phyloP scores from a whole-genome alignment of 1,140 invertebrate genomes.

The Drosophila pandora region DNA sequence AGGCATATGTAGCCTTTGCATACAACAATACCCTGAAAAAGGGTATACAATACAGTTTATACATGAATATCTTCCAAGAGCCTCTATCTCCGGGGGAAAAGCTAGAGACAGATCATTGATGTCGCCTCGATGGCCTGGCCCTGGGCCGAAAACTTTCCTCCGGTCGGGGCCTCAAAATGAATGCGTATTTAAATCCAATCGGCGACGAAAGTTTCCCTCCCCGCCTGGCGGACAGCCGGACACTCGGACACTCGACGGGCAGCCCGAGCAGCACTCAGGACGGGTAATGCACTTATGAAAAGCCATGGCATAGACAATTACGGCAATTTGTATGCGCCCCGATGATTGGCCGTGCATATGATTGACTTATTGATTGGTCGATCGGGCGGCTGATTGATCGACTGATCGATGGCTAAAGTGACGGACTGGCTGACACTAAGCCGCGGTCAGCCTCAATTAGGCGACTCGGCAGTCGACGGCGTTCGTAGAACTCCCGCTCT shows the following conservation, averaged over 20 bases:
- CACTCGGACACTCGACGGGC: too few relatives aligned
- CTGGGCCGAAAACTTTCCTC: constrained; percentile 56
- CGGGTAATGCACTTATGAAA: constrained; percentile 60
- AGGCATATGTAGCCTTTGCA: too few relatives aligned
- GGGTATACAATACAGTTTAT: neutral
- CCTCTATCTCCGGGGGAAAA: constrained; percentile 10
- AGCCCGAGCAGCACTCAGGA: neutral
- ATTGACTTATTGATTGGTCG: constrained; percentile 78
- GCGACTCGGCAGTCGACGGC: constrained; percentile 42
- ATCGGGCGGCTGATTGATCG: constrained; percentile 74
- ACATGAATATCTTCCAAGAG: constrained; percentile 1
- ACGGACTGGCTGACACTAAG: constrained; percentile 73
- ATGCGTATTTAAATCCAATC: constrained; percentile 67
- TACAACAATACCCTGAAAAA: too few relatives aligned
- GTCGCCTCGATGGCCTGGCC: constrained; percentile 74
- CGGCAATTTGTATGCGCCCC: constrained; percentile 77
- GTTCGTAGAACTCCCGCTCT: constrained; percentile 72
- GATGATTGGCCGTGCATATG: constrained; percentile 72
- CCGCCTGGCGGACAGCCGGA: neutral
- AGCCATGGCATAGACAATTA: constrained; percentile 55
- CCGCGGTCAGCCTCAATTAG: constrained; percentile 64
- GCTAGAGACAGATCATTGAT: constrained; percentile 44
- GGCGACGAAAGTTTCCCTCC: constrained; percentile 49
- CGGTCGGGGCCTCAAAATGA: constrained; percentile 39
- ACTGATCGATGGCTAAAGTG: constrained; percentile 69